Evolutionary conservation across 2,113 vertebrate species (phyloP), one percentile per base, ranked within the genome.

Genomic region (Eublepharis macularius): DNA sequence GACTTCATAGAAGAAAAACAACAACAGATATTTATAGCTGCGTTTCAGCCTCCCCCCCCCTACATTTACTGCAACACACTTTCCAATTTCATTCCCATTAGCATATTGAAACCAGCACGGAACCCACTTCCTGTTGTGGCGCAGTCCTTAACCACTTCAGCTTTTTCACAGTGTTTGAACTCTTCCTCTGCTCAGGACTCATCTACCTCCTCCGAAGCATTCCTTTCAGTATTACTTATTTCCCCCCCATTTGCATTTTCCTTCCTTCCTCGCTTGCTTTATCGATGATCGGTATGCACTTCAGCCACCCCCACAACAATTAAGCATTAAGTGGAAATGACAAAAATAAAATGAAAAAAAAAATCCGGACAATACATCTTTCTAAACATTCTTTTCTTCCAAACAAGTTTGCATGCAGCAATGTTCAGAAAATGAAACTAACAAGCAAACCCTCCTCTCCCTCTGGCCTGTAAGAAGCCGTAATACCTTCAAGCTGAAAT

Each of bases 41-140:
- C 91, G 95, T 95, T 95, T 91, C 94, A 94, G 86, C 88, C 93
- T 93, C 85, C 95, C 95, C 93, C 94, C 94, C 91, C 94, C 94
- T 90, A 92, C 94, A 94, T 94, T 95, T 95, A 96, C 96, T 96
- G 91, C 96, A 96, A 93, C 94, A 93, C 94, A 96, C 95, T 97
- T 96, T 97, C 97, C 96, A 96, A 65, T 86, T 88, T 80, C 3
- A 94, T 96, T 96, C 95, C 96, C 96, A 95, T 96, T 95, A 96
- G 94, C 91, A 69, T 79, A 80, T 92, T 94, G 93, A 95, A 95
- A 96, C 94, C 95, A 96, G 94, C 91, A 83, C 86, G 87, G 84
- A 92, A 95, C 94, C 96, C 96, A 95, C 96, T 96, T 97, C 97
- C 97, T 97, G 94, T 93, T 88, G 83, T 21, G 51, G 95, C 94